Conservation (phyloP, 2,113 vertebrate genomes). For the Scytalopus superciliaris region DNA sequence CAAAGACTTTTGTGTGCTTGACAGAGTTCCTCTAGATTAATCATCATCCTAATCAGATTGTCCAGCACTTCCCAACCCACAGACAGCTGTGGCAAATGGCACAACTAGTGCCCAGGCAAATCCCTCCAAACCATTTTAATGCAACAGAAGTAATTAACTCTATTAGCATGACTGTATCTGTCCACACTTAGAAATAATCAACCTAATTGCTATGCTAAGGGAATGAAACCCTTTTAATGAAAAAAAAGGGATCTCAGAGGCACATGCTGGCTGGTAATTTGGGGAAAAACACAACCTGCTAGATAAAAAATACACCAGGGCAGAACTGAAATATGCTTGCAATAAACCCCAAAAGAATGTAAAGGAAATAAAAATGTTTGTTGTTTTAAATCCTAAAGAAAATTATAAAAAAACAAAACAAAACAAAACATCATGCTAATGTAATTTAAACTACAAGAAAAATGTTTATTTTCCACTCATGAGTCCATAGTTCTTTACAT, state of each 20-base stretch:
- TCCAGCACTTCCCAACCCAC: background rate
- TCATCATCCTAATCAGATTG: background rate
- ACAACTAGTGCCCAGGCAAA: background rate
- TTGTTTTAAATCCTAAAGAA: background rate
- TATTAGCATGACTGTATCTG: slow-evolving; percentile 6
- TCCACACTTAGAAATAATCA: slow-evolving; percentile 36
- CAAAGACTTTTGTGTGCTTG: background rate
- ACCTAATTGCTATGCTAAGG: slow-evolving; percentile 9
- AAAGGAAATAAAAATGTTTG: background rate
- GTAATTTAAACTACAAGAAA: background rate
- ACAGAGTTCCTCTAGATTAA: slow-evolving; percentile 10
- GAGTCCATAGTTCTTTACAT: background rate
- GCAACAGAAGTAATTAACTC: slow-evolving; percentile 11
- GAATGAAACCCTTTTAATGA: slow-evolving; percentile 2
- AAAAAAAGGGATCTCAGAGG: background rate
- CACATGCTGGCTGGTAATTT: background rate
- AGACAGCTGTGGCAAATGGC: slow-evolving; percentile 47
- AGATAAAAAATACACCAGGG: background rate
- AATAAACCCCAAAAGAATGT: background rate
- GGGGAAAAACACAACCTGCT: background rate
- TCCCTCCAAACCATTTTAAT: background rate
- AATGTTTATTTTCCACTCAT: background rate
- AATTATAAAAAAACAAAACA: background rate
- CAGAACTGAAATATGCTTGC: background rate
- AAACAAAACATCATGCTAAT: background rate